Base-by-base conservation (phyloP, 2,888 invertebrate species). In the Plebejus melissa region DNA sequence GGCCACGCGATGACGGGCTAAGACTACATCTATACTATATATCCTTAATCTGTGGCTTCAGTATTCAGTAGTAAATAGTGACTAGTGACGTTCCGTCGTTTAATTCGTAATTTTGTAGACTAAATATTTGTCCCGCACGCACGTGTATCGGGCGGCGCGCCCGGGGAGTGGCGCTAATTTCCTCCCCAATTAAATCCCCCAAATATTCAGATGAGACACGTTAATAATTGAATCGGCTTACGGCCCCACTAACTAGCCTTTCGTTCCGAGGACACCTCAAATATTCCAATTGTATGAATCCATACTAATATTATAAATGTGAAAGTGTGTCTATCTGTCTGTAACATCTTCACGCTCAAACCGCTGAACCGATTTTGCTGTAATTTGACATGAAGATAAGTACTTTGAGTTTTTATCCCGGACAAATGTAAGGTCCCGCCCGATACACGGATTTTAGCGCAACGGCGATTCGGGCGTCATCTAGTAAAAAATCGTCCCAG, bases 121-220 rank as follows among this genome's bases (percentile, higher is more conserved):
- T 65, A 65, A 65, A 65, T 65, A 32, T 65, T 65, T 13, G 32
- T 36, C 16, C 5, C 58, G 22, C 57, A 4, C n/a, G 7, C 22
- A 58, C 58, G 58, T 58, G 58, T 58, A 9, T 54, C 4, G 0
- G 57, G 22, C 32, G 65, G 65, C 13, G 5, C 13, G 28, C 60
- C n/a, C 6, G 28, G 3, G 32, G 9, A 22, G 22, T 3, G 22
- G 28, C 60, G 60, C 60, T 28, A 28, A 65, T 65, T 32, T 32
- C 13, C 65, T 32, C 13, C 32, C 32, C 65, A 65, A 65, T 65
- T 65, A 65, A 65, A 32, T 65, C 13, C 65, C 65, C 32, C 32
- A 65, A 65, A 65, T 54, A 54, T 65, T 65, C 65, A 65, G 32
- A 65, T 65, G 65, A 65, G 65, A 65, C 65, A 36, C 65, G 65